Evolutionary conservation across 2,888 invertebrate genomes (phyloP), one percentile per base, ranked within the genome.

Genomic region (Aleiodes leptofemur): DNA sequence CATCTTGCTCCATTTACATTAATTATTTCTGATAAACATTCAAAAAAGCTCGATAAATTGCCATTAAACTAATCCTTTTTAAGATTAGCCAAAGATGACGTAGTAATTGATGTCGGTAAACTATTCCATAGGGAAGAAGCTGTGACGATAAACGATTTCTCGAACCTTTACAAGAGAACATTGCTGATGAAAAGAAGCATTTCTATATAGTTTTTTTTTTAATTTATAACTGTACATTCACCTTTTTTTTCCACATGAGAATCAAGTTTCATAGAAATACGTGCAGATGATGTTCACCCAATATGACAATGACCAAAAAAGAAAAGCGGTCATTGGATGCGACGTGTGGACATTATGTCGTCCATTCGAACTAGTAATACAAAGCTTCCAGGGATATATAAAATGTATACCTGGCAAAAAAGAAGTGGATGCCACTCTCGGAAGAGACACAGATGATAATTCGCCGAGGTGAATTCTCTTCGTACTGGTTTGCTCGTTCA

Each of bases 231-330:
- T 6, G 51, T n/a, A 13, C 51, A 14, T 53, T 51, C n/a, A 13
- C 13, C 11, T 51, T 51, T 13, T 31, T 31, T 31, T 7, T 14
- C 51, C 51, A 31, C 31, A 23, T 59, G 31, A 31, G 31, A 34
- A 83, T 83, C 82, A 80, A 81, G 83, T 85, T 85, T 83, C 69
- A 31, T 16, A 50, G 69, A 76, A 80, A 69, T 64, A 64, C 13
- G 51, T 75, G 86, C 86, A 86, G 86, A 84, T 86, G 84, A 77
- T 76, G 80, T 79, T 78, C 55, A 50, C 43, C 53, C 51, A 43
- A 13, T 9, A n/a, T 50, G 72, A 72, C 74, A 68, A 68, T 68
- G 59, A 69, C 59, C 13, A 53, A 38, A 51, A 50, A 34, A 23
- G 23, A 72, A 61, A 74, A 50, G 64, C 56, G 56, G 51, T 74